Percentiles rank a stretch among this genome's conserved stretches.
Conservation (phyloP, 1,140 invertebrate genomes). For the Drosophila sp. region DNA sequence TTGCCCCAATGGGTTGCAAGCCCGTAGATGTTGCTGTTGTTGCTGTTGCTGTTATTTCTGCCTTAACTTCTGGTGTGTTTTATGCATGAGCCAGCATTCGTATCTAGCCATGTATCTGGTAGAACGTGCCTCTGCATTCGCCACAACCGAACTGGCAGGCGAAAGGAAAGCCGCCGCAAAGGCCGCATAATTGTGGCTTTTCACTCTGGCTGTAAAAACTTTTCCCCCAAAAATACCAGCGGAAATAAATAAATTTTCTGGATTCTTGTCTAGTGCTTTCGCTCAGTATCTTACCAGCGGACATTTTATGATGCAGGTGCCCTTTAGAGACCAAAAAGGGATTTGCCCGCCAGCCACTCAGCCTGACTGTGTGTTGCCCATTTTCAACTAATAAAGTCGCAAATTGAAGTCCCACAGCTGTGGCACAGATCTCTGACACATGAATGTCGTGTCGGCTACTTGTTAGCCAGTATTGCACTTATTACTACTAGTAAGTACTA, state of each 20-base stretch:
- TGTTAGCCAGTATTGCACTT: conserved; percentile 41
- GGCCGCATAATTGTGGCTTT: conserved; percentile 63
- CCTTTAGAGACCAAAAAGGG: conserved; percentile 39
- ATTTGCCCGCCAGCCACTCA: conserved; percentile 37
- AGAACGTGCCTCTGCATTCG: conserved; percentile 60
- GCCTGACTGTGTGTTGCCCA: conserved; percentile 8
- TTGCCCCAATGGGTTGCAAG: conserved; percentile 2
- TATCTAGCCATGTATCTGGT: conserved; percentile 32
- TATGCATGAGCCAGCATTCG: conserved; percentile 45
- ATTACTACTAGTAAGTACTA: conserved; percentile 1
- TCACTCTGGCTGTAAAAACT: conserved; percentile 32
- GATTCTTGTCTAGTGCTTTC: conserved; percentile 65
- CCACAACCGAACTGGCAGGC: conserved; percentile 27
- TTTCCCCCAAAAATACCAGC: conserved; percentile 37
- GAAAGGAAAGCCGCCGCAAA: conserved; percentile 69
- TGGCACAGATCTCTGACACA: conserved; percentile 40
- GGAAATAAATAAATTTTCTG: conserved; percentile 50
- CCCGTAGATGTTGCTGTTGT: conserved; percentile 5
- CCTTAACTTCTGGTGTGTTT: conserved; percentile 25
- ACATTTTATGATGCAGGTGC: conserved; percentile 56
- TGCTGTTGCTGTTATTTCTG: conserved; percentile 9
- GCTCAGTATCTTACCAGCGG: conserved; percentile 35
- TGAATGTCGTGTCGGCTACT: conserved; percentile 53
- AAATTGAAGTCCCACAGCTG: conserved; percentile 58
- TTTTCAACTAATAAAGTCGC: conserved; percentile 71